These are phyloP conservation scores for Entelurus aequoreus DNA, from an alignment of 2,113 vertebrate genomes.

Conservation along the genomic window DNA sequence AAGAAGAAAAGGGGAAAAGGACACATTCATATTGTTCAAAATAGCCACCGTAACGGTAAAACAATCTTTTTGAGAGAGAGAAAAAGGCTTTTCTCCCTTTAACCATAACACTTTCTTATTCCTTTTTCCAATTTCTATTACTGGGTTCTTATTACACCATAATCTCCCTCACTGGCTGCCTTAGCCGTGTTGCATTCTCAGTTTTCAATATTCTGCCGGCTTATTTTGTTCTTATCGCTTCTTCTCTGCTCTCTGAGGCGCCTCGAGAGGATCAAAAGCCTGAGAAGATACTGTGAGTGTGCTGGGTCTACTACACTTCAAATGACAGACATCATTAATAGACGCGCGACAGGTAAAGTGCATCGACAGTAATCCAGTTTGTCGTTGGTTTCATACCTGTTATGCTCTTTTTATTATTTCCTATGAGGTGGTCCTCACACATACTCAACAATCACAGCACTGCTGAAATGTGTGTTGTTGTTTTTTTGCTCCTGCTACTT, in stretches of 20 bases:
- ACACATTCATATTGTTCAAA: constrained; percentile 5
- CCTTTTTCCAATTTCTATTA: constrained; percentile 8
- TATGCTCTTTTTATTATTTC: constrained; percentile 24
- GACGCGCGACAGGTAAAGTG: constrained; percentile 17
- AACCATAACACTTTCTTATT: constrained; percentile 5
- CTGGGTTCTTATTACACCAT: constrained; percentile 15
- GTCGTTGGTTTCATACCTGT: constrained; percentile 7
- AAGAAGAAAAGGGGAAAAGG: not conserved
- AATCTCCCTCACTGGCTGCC: constrained; percentile 10
- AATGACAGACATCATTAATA: constrained; percentile 25
- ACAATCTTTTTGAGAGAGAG: constrained; percentile 12
- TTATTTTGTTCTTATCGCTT: constrained; percentile 27
- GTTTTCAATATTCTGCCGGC: constrained; percentile 4
- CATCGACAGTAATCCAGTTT: constrained; percentile 24
- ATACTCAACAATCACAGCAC: not conserved
- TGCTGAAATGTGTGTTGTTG: not conserved
- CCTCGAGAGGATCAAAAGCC: constrained; percentile 23
- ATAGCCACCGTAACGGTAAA: not conserved
- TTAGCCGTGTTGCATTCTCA: not conserved
- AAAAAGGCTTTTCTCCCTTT: not conserved
- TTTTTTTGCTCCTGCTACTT: not conserved
- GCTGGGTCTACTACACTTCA: constrained; percentile 35
- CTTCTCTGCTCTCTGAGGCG: constrained; percentile 1
- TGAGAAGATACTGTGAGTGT: constrained; percentile 3
- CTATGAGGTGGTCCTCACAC: not conserved